phyloP scores from a whole-genome alignment of 64 coral and sea anemone genomes.

The Pachyseris speciosa region DNA sequence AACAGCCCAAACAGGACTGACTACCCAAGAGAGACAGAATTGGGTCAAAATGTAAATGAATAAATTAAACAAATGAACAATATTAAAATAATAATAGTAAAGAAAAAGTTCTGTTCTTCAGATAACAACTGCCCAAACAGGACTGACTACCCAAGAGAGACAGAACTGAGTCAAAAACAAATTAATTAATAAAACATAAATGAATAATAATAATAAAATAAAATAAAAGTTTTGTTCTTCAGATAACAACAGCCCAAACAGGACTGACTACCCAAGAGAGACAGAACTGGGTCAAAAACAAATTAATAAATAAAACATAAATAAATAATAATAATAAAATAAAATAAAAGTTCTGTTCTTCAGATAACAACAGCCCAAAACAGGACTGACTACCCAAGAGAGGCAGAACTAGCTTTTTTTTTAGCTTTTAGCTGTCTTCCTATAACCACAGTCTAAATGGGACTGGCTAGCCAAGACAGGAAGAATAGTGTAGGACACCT shows the following conservation, averaged over 20 bases:
- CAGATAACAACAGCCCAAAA: no score
- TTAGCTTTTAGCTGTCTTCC: no score
- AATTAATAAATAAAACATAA: no score
- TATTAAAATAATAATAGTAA: no score
- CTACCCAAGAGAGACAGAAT: slow-evolving; percentile 60
- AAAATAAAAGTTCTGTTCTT: no score
- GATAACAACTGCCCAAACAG: slow-evolving; percentile 44
- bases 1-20: slow-evolving; percentile 25
- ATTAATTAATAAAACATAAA: not conserved
- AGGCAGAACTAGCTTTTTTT: not conserved
- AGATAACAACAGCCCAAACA: slow-evolving; percentile 44
- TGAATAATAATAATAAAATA: no score
- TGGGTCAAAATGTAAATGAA: no score
- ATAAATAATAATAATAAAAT: no score
- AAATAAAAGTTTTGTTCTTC: not conserved
- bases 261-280: no score
- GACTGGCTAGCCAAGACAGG: not conserved
- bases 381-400: slow-evolving; percentile 73
- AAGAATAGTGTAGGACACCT: not conserved
- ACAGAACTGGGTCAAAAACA: no score
- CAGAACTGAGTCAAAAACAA: not conserved
- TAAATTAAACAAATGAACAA: no score
- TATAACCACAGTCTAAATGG: not conserved
- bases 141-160: slow-evolving; percentile 63
- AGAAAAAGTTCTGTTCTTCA: not conserved